Conservation (phyloP, 2,797 vertebrate species). For the Danio jaintianensis region DNA sequence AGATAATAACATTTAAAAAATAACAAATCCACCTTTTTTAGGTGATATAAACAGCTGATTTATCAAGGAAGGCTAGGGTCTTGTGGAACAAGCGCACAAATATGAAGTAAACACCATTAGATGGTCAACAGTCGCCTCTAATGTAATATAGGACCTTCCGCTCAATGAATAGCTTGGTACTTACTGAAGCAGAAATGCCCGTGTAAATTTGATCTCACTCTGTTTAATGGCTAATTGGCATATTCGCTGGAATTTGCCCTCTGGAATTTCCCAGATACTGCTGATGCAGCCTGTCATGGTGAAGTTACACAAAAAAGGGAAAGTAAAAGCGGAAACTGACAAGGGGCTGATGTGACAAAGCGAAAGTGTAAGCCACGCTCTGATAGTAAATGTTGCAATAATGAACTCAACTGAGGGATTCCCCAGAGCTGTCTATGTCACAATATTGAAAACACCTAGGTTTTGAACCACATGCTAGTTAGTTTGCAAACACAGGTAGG, state of each 20-base stretch:
- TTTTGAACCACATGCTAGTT: not conserved
- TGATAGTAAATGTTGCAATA: constrained; percentile 19
- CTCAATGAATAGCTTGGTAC: constrained; percentile 20
- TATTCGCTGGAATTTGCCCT: constrained; percentile 48
- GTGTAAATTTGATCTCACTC: constrained; percentile 19
- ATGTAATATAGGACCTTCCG: constrained; percentile 31
- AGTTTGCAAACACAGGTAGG: constrained; percentile 9
- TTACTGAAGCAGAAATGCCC: constrained; percentile 46
- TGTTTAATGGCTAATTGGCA: constrained; percentile 20
- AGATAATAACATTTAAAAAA: constrained; percentile 39
- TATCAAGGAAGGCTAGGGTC: constrained; percentile 7
- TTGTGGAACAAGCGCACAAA: not conserved
- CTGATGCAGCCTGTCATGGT: constrained; percentile 2
- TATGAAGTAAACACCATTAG: constrained; percentile 32
- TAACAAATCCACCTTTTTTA: constrained; percentile 46
- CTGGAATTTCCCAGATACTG: constrained; percentile 56
- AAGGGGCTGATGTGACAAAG: constrained; percentile 23
- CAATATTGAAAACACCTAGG: constrained; percentile 34
- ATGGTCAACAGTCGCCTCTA: constrained; percentile 25
- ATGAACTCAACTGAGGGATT: constrained; percentile 48
- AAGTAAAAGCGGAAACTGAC: constrained; percentile 59
- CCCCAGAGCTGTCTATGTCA: constrained; percentile 20
- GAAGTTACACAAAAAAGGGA: constrained; percentile 62
- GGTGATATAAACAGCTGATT: constrained; percentile 28
- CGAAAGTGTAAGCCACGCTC: constrained; percentile 52